Base-by-base conservation (phyloP, 2,797 vertebrate species). In the Lophotriccus pileatus region DNA sequence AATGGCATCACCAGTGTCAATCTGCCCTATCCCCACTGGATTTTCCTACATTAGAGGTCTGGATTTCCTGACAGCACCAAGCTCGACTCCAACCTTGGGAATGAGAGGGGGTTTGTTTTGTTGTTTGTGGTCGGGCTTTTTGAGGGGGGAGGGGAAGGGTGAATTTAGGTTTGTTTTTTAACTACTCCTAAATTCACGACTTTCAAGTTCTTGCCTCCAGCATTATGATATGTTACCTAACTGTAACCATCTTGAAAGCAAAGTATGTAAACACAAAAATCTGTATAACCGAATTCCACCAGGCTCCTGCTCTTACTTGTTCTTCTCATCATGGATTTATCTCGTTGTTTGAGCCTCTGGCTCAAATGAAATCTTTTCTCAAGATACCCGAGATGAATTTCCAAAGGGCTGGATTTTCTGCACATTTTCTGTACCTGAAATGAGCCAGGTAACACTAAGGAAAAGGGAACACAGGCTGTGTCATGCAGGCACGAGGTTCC, bases 401-500 rank as follows among this genome's bases (percentile, higher is more conserved):
- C 67, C 37, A 58, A 90, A 86, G 52, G 44, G 67, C 41, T 53
- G 52, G 14, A 37, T 52, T 73, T 96, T 59, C 47, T 18, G 32
- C 63, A 47, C 25, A 30, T 34, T n/a, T 87, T 58, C 52, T 72
- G 6, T 37, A 73, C 46, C 55, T 2, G 8, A 81, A 69, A 75
- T 46, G 16, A 25, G 83, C 24, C 68, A 36, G 34, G n/a, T 58
- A 89, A 81, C 16, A 8, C 10, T 13, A 53, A 63, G 60, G 22
- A 41, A 60, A 85, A 80, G 37, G 43, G 39, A 77, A 89, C 88
- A 77, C 4, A 53, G 6, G 27, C 32, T 49, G 16, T 21, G 46
- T 50, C 53, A 78, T 0, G 0, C 3, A 82, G 39, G 34, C 14
- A 53, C 3, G 9, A 0, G 0, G 28, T 30, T 76, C 21, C n/a